Evolutionary conservation across 2,113 vertebrate species (phyloP), one percentile per base, ranked within the genome.

Genomic region (Gallinago jamesoni): DNA sequence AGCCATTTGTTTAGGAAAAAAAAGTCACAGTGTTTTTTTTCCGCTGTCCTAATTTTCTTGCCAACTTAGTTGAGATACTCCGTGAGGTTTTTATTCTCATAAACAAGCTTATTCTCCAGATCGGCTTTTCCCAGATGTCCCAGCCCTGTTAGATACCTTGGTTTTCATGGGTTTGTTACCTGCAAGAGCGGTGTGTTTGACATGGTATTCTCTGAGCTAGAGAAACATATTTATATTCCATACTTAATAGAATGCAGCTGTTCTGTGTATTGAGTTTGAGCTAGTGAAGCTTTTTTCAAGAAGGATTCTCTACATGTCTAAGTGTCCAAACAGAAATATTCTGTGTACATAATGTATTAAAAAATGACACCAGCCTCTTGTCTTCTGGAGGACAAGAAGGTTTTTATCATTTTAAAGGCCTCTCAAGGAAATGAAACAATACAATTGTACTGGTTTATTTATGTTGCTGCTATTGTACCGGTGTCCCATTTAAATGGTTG

Each of bases 1-100:
- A 96, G 85, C 85, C 85, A 89, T 95, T 96, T 93, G 93, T 96
- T 95, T 86, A 70, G 75, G 86, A 87, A 9, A 62, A 89, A 88
- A 94, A 91, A 74, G 72, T 35, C 47, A 52, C 55, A 39, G 19
- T 43, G 22, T 6, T 68, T 59, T 76, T 87, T 72, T 69, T 30
- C 63, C 0, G 0, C 66, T 96, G 94, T 92, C 91, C 94, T 96
- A 89, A 87, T 97, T 94, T 96, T 92, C 56, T 93, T 14, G 2
- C 59, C 81, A 89, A 12, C 57, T 91, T 91, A 53, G 48, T 22
- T 63, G 59, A 89, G 83, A 62, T 73, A 18, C 12, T 82, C 37
- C 53, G 31, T 50, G 70, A 93, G 57, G 59, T 33, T 90, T 94
- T 95, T 50, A 14, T 87, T 91, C 52, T 91, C 37, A 56, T 86